phyloP scores from a whole-genome alignment of 2,888 invertebrate species.

The Ochropleura leucogaster region DNA sequence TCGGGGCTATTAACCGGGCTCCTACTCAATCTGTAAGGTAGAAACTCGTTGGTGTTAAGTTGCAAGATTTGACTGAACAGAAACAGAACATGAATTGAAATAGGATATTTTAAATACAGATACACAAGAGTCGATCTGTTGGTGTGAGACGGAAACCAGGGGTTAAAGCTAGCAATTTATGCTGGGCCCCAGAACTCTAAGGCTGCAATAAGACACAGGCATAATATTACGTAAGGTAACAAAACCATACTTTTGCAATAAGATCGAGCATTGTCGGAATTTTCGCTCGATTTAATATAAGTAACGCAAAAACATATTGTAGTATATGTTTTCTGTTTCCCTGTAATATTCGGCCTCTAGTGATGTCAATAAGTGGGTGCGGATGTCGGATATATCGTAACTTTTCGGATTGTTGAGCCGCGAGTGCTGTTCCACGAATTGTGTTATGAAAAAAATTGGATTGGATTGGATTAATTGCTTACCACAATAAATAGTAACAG shows the following conservation, averaged over 20 bases:
- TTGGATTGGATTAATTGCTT: too few species aligned
- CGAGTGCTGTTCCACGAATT: background rate
- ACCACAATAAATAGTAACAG: background rate
- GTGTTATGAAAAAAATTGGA: fast-evolving
- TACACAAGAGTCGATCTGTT: background rate
- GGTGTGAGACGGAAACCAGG: background rate
- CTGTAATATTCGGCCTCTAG: conserved; percentile 42
- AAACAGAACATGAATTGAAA: background rate
- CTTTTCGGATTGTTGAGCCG: background rate
- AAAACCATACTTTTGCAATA: conserved; percentile 10
- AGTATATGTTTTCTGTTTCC: conserved; percentile 34
- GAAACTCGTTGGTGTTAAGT: too few species aligned
- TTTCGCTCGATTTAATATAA: conserved; percentile 63
- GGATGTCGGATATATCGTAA: conserved; percentile 32
- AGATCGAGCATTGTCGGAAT: conserved; percentile 32
- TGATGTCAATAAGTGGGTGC: conserved; percentile 33
- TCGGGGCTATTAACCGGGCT: too few species aligned
- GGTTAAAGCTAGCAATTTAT: background rate
- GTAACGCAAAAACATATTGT: conserved; percentile 54
- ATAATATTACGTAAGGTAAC: conserved; percentile 1
- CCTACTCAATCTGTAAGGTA: too few species aligned
- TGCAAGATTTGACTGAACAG: too few species aligned
- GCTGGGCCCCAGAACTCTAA: background rate
- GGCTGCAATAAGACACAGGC: conserved; percentile 36
- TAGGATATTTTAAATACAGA: background rate